A percentile compares a stretch with the other conserved stretches of the same genome.
These are phyloP conservation scores for Perdita meconis DNA, from an alignment of 2,888 invertebrate species.

Conservation along the genomic window DNA sequence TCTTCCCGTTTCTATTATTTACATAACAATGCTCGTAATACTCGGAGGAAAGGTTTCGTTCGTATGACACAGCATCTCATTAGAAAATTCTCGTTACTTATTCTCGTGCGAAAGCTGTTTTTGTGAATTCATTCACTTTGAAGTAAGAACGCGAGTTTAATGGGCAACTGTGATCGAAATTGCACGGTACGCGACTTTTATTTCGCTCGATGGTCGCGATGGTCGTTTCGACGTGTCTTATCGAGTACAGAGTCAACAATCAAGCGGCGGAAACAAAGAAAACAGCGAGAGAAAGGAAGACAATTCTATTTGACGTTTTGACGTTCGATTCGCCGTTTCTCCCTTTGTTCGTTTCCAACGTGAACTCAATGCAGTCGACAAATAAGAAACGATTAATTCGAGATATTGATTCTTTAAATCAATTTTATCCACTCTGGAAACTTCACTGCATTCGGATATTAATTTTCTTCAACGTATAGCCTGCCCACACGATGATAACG, in stretches of 20 bases:
- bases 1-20: constrained; percentile 3
- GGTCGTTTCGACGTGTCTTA: constrained; percentile 27
- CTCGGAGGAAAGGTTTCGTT: not conserved
- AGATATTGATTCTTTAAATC: too few species aligned
- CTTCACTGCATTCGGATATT: too few species aligned
- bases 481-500: too few species aligned
- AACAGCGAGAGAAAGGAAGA: constrained; percentile 33
- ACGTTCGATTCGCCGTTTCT: not conserved
- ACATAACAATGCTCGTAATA: too few species aligned
- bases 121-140: not conserved
- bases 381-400: not conserved
- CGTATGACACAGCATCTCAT: not conserved
- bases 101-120: not conserved
- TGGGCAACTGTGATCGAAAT: constrained; percentile 1
- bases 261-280: constrained; percentile 50
- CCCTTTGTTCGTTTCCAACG: not conserved
- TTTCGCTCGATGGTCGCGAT: constrained; percentile 33
- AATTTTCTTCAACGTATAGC: too few species aligned
- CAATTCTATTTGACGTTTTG: constrained; percentile 14
- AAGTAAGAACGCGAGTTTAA: too few species aligned
- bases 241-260: constrained; percentile 59
- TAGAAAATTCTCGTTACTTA: not conserved
- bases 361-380: not conserved
- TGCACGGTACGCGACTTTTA: constrained; percentile 31
- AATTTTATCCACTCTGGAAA: too few species aligned